These are phyloP conservation scores for Rhadinocentrus ornatus DNA, from an alignment of 2,797 vertebrate species.

Conservation along the genomic window DNA sequence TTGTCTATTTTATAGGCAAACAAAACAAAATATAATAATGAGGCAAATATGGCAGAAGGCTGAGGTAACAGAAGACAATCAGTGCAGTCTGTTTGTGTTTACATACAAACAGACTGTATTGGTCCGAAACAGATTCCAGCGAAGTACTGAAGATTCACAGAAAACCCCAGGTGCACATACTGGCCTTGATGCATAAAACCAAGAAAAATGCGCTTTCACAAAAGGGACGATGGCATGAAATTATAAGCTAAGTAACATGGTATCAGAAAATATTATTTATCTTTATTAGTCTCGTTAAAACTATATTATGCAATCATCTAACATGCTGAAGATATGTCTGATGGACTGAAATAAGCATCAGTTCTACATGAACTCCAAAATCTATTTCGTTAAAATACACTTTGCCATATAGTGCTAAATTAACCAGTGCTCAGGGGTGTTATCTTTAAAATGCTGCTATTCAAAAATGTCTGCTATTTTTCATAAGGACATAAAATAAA, in stretches of 20 bases:
- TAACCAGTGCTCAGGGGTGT: neutral
- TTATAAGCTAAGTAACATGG: neutral
- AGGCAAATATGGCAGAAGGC: neutral
- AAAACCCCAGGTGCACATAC: neutral
- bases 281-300: neutral
- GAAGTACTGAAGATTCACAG: neutral
- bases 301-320: neutral
- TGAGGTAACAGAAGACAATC: neutral
- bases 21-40: neutral
- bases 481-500: slow-evolving; percentile 2
- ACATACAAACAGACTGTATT: neutral
- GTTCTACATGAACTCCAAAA: neutral
- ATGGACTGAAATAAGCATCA: neutral
- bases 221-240: neutral
- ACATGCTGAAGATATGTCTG: neutral
- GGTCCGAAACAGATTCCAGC: neutral
- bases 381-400: neutral
- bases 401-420: neutral
- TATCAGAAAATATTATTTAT: neutral
- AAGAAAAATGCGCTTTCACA: neutral
- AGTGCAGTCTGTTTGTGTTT: neutral
- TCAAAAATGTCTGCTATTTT: neutral
- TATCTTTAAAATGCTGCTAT: neutral
- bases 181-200: neutral
- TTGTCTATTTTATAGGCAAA: neutral